Base-by-base conservation (phyloP, 1,140 invertebrate genomes). In the Calycopis cecrops region DNA sequence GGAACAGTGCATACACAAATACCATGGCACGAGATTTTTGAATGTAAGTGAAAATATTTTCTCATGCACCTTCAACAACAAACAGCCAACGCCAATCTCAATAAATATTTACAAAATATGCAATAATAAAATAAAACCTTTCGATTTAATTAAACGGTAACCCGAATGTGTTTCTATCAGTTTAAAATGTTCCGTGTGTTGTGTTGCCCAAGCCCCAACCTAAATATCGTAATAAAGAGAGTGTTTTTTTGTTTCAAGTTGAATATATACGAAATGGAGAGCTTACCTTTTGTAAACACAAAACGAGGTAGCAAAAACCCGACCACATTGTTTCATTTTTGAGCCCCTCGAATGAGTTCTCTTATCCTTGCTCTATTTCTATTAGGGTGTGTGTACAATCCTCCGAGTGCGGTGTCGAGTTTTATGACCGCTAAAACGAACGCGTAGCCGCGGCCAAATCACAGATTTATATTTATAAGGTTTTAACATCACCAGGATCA, bases 331-430 rank as follows among this genome's bases (percentile, higher is more conserved):
- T 78, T 70, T 67, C 70, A 62, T 44, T 53, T 73, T 74, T 76
- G 51, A 67, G 71, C 62, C 62, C 63, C 60, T 63, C 59, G 69
- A 71, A 73, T 69, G 62, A 69, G 66, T 73, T 58, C 63, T 64
- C 72, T 58, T 68, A 67, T 57, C 53, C 65, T 63, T 60, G 78
- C 80, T 85, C 76, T 75, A 74, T 76, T 79, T 79, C 79, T 68
- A 82, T 85, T 78, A 78, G 64, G 70, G 65, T 62, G 69, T 77
- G 76, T 78, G 75, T 75, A 76, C 14, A 21, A 38, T 40, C 17
- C 50, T 18, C 38, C 38, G 40, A 38, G 12, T 42, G 21, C 9
- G 16, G 38, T n/a, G n/a, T 4, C 17, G 3, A 37, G n/a, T 12
- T 18, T 38, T 52, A 14, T 42, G 34, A n/a, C n/a, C n/a, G 9